Evolutionary conservation across 2,888 invertebrate genomes (phyloP).

Genomic region (Oscheius sp.): DNA sequence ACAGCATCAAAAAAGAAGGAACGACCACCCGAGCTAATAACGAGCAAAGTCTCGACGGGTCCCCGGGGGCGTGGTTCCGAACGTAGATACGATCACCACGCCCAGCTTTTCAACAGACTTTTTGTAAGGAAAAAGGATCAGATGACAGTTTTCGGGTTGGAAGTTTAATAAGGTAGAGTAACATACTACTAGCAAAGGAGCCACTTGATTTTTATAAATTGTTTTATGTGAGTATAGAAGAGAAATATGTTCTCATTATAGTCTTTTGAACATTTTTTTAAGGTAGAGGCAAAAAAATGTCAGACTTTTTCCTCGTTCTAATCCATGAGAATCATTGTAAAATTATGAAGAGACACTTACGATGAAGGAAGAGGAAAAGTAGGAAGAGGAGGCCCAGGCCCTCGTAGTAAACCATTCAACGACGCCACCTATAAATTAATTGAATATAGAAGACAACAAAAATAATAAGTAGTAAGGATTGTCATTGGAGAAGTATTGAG

Average conservation of each 20-base stretch:
- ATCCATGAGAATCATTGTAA: no score
- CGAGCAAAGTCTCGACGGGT: constrained; percentile 25
- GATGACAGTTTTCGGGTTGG: background rate
- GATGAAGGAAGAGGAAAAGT: background rate
- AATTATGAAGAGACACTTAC: background rate
- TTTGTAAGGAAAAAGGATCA: background rate
- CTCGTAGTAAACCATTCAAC: constrained; percentile 8
- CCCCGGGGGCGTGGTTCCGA: constrained; percentile 17
- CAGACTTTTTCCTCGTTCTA: no score
- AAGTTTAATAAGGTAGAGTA: no score
- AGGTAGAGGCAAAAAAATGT: no score
- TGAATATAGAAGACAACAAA: no score
- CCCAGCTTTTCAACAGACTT: background rate
- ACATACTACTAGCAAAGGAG: no score
- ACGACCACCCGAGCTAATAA: constrained; percentile 17
- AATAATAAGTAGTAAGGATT: background rate
- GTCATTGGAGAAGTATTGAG: background rate
- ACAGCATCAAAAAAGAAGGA: background rate
- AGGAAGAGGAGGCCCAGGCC: constrained; percentile 4
- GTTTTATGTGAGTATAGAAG: no score
- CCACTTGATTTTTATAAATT: no score
- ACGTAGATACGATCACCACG: constrained; percentile 27
- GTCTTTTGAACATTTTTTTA: no score
- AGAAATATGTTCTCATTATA: no score
- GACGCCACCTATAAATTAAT: constrained; percentile 17